These are phyloP conservation scores for Hydrolagus affinis DNA, from an alignment of 2,113 vertebrate genomes.

Conservation along the genomic window DNA sequence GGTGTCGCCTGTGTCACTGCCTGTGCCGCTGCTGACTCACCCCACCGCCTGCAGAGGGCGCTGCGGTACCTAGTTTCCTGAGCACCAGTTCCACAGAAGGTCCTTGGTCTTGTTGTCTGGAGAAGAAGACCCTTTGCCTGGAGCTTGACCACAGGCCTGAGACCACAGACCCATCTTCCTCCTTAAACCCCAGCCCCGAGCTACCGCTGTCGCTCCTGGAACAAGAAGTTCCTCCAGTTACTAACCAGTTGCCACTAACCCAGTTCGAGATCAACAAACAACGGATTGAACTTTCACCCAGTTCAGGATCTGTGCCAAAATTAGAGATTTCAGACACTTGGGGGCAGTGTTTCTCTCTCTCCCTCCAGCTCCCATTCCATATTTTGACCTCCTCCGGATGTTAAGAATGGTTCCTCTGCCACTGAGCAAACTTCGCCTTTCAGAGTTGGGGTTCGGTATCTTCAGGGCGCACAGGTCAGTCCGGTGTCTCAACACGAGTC, in stretches of 20 bases:
- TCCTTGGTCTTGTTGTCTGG: too few species aligned
- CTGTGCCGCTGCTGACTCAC: accelerated
- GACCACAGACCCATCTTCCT: not conserved
- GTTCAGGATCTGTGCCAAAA: too few species aligned
- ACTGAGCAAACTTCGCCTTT: not conserved
- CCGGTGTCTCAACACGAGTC: too few species aligned
- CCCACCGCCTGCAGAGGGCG: not conserved
- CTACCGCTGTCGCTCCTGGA: not conserved
- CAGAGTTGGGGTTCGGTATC: not conserved
- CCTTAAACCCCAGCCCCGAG: not conserved
- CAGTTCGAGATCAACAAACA: too few species aligned
- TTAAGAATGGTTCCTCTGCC: not conserved
- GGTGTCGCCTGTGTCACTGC: not conserved
- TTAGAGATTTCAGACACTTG: too few species aligned
- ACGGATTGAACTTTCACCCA: too few species aligned
- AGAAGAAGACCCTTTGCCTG: not conserved
- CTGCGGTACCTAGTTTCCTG: not conserved
- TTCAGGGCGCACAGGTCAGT: too few species aligned
- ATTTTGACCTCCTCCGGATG: not conserved
- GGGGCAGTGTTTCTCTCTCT: not conserved
- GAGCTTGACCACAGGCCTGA: not conserved
- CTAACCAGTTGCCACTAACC: too few species aligned
- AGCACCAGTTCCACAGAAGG: not conserved
- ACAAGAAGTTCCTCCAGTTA: not conserved
- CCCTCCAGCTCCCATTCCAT: not conserved